A percentile compares a stretch with the other conserved stretches of the same genome.
Conservation (phyloP, 1,140 invertebrate genomes). For the Drosophila repletoides region DNA sequence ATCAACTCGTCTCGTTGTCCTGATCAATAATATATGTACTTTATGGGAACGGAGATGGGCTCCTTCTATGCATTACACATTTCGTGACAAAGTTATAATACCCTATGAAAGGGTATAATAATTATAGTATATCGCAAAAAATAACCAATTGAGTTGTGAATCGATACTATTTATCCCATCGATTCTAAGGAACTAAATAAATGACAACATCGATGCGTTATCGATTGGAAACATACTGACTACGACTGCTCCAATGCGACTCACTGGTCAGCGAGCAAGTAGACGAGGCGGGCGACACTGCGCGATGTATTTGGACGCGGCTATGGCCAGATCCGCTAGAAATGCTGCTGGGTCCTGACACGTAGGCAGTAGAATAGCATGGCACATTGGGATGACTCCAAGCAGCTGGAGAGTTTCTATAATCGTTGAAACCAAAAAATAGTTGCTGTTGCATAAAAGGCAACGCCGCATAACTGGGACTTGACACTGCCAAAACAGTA, state of each 20-base stretch:
- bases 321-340: constrained; percentile 1
- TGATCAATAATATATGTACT: too few species aligned
- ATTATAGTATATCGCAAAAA: too few species aligned
- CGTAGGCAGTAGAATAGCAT: constrained; percentile 26
- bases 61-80: too few species aligned
- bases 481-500: background rate
- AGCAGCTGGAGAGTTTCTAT: background rate
- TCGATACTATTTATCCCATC: too few species aligned
- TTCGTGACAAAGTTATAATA: too few species aligned
- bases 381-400: constrained; percentile 46
- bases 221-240: too few species aligned
- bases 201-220: too few species aligned
- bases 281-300: constrained; percentile 51
- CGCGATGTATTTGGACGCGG: constrained; percentile 7
- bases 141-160: too few species aligned
- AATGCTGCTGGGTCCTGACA: constrained; percentile 5
- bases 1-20: too few species aligned
- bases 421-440: constrained; percentile 50
- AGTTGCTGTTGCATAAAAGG: constrained; percentile 37
- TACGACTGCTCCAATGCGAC: constrained; percentile 53
- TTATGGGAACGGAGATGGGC: too few species aligned
- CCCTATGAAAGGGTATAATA: too few species aligned
- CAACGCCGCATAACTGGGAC: constrained; percentile 31
- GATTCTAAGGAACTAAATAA: background rate
- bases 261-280: constrained; percentile 47